Base-by-base conservation (phyloP, 1,140 invertebrate genomes). In the Papilio aristodemus region DNA sequence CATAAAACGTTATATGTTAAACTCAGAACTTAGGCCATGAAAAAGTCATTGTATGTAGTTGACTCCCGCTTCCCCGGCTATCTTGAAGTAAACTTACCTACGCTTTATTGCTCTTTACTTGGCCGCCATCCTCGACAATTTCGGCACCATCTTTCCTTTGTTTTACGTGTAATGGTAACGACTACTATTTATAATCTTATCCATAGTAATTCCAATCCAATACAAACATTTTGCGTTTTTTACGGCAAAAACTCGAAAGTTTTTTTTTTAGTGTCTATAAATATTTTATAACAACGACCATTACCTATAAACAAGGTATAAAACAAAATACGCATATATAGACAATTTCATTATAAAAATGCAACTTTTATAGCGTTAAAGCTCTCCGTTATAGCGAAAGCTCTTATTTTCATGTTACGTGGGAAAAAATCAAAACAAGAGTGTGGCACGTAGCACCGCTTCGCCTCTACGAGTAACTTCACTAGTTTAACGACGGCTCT, bases 401-500 rank as follows among this genome's bases (percentile, higher is more conserved):
- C 46, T 54, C 19, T 25, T 54, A 54, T 54, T 54, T 54, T 54
- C 46, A 54, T 54, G 46, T 54, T 54, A 13, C 46, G 46, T 54
- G 46, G 10, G 46, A 54, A 62, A 62, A 62, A 62, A 62, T 62
- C 59, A 62, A 62, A 62, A 62, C 59, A 62, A 37, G 37, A 54
- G 37, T 22, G 37, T 39, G 10, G 27, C 59, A 62, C 59, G 59
- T 62, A 62, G 2, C 59, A 38, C 59, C 59, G 59, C 19, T 62
- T 38, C 59, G 59, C 59, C 9, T 62, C 59, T 36, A 62, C 59
- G 37, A 62, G 32, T 60, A 60, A 60, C 59, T 60, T 39, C n/a
- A 38, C 59, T 60, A 60, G 59, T 60, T 60, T 60, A 60, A 60
- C 59, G 58, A 60, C 32, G n/a, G 59, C 59, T 60, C 59, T 37